A percentile compares a stretch with the other conserved stretches of the same genome.
Conservation (phyloP, 2,113 vertebrate species). For the Alethe castanea region DNA sequence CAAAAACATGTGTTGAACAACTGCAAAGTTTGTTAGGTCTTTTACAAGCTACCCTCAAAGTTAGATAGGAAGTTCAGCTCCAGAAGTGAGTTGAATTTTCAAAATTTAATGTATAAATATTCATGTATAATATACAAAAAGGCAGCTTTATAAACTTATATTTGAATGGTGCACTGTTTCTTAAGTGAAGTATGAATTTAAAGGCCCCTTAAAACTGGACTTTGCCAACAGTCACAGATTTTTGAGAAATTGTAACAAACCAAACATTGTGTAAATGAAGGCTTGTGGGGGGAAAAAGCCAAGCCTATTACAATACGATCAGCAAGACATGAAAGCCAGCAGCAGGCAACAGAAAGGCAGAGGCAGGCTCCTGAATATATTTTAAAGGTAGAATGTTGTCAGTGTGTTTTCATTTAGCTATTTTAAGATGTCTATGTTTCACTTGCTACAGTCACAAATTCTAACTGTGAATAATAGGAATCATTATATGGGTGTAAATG, state of each 20-base stretch:
- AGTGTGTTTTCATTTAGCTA: constrained; percentile 70
- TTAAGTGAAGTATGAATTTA: constrained; percentile 35
- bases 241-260: constrained; percentile 54
- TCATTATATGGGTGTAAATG: constrained; percentile 74
- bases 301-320: constrained; percentile 56
- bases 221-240: constrained; percentile 28
- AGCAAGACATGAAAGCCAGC: constrained; percentile 62
- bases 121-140: constrained; percentile 4
- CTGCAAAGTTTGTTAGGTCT: constrained; percentile 4
- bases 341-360: constrained; percentile 57
- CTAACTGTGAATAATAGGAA: constrained; percentile 72
- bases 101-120: constrained; percentile 60
- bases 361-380: constrained; percentile 64
- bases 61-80: background rate
- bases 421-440: constrained; percentile 71
- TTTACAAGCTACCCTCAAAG: constrained; percentile 3
- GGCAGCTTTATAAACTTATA: constrained; percentile 1
- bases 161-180: constrained; percentile 54
- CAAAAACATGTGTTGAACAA: constrained; percentile 11
- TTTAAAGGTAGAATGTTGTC: constrained; percentile 72
- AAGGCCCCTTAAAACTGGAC: constrained; percentile 46
- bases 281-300: constrained; percentile 22
- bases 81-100: constrained; percentile 35
- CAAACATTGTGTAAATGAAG: constrained; percentile 60
- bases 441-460: constrained; percentile 70